Conservation (phyloP, 2,888 invertebrate species). For the Oscheius sp. region DNA sequence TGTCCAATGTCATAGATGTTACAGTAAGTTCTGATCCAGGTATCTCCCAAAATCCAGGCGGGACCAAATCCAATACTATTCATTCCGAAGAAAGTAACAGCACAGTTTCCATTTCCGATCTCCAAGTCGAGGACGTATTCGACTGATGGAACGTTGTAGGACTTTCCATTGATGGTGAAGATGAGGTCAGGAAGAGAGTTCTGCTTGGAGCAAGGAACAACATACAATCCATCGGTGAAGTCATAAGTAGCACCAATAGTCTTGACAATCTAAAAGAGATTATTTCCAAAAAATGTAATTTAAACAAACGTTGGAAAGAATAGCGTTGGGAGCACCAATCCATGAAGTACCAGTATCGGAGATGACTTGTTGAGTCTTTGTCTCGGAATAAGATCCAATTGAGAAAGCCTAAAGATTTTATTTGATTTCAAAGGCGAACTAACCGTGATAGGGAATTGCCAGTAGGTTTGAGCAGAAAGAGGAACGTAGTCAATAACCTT, state of each 20-base stretch:
- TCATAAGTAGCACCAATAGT: constrained; percentile 51
- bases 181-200: constrained; percentile 48
- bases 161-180: constrained; percentile 56
- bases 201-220: constrained; percentile 52
- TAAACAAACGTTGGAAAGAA: constrained; percentile 33
- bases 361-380: constrained; percentile 50
- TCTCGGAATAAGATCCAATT: constrained; percentile 50
- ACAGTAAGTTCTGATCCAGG: constrained; percentile 57
- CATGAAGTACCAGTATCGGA: constrained; percentile 66
- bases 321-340: constrained; percentile 52
- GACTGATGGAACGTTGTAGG: constrained; percentile 52
- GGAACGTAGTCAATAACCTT: constrained; percentile 54
- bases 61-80: constrained; percentile 46
- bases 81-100: constrained; percentile 44
- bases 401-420: constrained; percentile 32
- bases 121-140: constrained; percentile 63
- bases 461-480: constrained; percentile 62
- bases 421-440: background rate
- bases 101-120: constrained; percentile 44
- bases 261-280: constrained; percentile 40
- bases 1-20: constrained; percentile 56
- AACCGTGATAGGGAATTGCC: constrained; percentile 61
- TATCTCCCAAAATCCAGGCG: constrained; percentile 53
- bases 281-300: background rate
- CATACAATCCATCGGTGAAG: constrained; percentile 48